Evolutionary conservation across 2,888 invertebrate genomes (phyloP), one percentile per base, ranked within the genome.

Genomic region (Scaptodrosophila latifasciaeformis): DNA sequence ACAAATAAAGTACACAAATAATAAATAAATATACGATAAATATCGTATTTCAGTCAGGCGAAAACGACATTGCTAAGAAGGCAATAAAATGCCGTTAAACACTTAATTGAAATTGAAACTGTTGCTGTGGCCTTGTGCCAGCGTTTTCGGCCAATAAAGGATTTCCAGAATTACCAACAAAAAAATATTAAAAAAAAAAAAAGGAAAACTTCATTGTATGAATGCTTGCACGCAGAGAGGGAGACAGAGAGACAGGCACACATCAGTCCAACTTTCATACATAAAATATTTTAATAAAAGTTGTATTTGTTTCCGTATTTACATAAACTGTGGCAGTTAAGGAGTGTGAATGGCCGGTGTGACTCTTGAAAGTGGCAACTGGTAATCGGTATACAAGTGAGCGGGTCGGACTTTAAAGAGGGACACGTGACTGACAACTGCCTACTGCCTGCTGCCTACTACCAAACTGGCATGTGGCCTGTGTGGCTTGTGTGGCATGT

Each of bases 41-140:
- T 69, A 74, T 74, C 70, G 68, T 76, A 79, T 72, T 57, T 69
- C 66, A n/a, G n/a, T n/a, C n/a, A n/a, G n/a, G n/a, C n/a, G n/a
- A n/a, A n/a, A n/a, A n/a, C n/a, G n/a, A n/a, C n/a, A n/a, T n/a
- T n/a, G n/a, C n/a, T n/a, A n/a, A n/a, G n/a, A n/a, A 56, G 48
- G 74, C 79, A 74, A 74, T 74, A 79, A 74, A 74, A 76, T 55
- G 50, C 60, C 57, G 74, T 66, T 79, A 72, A 79, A 76, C 72
- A 79, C 72, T 74, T 74, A 74, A 74, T 74, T 74, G 40, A 40
- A 40, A 40, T 19, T 21, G 80, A 70, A 74, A 79, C 72, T 79
- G 79, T 79, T 74, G 79, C 70, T 56, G 17, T 39, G n/a, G 34
- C 40, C 48, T 17, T 12, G 13, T 15, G 31, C 40, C 19, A 37